Conservation (phyloP, 2,888 invertebrate species). For the Agrochola lota region DNA sequence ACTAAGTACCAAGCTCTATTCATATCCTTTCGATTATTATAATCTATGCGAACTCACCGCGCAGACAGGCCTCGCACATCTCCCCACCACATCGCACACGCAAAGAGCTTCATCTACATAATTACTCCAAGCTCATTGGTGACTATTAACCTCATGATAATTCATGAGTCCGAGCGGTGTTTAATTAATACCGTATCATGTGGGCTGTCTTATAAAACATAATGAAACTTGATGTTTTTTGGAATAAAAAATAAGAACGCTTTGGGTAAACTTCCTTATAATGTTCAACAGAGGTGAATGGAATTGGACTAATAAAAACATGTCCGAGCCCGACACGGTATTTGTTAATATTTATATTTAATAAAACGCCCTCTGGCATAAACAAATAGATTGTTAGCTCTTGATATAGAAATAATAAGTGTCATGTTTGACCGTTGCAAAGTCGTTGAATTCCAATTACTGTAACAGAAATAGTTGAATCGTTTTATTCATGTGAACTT, state of each 20-base stretch:
- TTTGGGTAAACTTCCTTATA: constrained; percentile 67
- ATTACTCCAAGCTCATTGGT: constrained; percentile 90
- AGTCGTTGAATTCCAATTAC: constrained; percentile 37
- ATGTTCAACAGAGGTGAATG: constrained; percentile 70
- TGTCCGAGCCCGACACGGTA: constrained; percentile 53
- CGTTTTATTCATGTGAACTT: constrained; percentile 17
- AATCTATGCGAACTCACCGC: constrained; percentile 64
- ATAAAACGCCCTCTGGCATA: constrained; percentile 44
- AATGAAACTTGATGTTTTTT: constrained; percentile 79
- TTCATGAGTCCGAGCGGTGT: constrained; percentile 83
- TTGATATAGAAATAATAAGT: constrained; percentile 47
- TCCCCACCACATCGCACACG: constrained; percentile 79
- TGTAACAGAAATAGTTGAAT: constrained; percentile 19
- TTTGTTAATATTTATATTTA: constrained; percentile 57
- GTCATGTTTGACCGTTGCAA: constrained; percentile 44
- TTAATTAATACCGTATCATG: constrained; percentile 89
- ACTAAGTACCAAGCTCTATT: not conserved
- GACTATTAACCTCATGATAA: constrained; percentile 90
- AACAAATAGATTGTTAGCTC: constrained; percentile 38
- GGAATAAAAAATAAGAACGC: constrained; percentile 54
- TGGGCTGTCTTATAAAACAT: constrained; percentile 87
- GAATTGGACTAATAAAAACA: constrained; percentile 69
- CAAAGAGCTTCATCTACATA: constrained; percentile 88
- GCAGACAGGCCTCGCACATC: constrained; percentile 60
- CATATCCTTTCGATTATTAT: constrained; percentile 61